Percentiles rank a stretch among this genome's conserved stretches.
These are phyloP conservation scores for Nyctalus aviator DNA, from an alignment of 2,797 vertebrate genomes.

Conservation along the genomic window DNA sequence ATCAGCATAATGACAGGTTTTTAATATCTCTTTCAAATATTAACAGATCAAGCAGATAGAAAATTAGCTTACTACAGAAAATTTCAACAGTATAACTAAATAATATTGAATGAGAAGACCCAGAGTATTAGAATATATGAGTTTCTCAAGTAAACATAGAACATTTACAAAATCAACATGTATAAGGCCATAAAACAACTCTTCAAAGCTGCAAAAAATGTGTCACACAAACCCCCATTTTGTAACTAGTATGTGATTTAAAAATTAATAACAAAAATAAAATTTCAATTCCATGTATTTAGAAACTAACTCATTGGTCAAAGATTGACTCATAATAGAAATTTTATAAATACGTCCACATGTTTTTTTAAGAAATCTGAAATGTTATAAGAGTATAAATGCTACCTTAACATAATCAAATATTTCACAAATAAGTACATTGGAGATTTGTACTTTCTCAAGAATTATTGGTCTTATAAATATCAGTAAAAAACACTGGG, in stretches of 20 bases:
- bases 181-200: neutral
- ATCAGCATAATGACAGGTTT: neutral
- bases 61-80: neutral
- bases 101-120: neutral
- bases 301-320: slow-evolving; percentile 8
- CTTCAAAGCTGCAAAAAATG: neutral
- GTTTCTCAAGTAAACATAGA: neutral
- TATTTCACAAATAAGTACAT: neutral
- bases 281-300: neutral
- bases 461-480: neutral
- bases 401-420: neutral
- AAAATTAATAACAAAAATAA: slow-evolving; percentile 27
- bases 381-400: neutral
- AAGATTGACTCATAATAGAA: slow-evolving; percentile 9
- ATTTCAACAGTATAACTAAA: neutral
- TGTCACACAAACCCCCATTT: slow-evolving; percentile 5
- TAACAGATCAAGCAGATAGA: neutral
- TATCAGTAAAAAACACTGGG: neutral
- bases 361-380: slow-evolving; percentile 31
- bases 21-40: slow-evolving; percentile 4
- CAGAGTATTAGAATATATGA: neutral
- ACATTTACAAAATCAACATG: neutral
- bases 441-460: neutral
- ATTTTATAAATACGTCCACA: neutral
- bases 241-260: slow-evolving; percentile 12